Base-by-base conservation (phyloP, 2,797 vertebrate species). In the Setipinna tenuifilis region DNA sequence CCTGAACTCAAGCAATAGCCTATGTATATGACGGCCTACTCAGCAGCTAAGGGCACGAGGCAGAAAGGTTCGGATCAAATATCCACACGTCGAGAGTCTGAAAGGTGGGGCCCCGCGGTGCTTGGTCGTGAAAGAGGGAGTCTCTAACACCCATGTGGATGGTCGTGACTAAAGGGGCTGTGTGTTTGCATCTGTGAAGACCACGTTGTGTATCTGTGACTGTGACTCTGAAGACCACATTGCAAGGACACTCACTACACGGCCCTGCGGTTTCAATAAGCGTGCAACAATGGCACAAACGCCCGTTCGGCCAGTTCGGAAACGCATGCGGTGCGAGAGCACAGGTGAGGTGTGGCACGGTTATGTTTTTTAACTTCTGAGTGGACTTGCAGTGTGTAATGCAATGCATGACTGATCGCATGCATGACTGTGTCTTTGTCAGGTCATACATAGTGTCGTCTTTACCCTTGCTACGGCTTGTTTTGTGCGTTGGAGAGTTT, bases 321-420 rank as follows among this genome's bases (percentile, higher is more conserved):
- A 87, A 50, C 59, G 89, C 54, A 86, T 90, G 68, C 89, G 93
- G 14, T 91, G 82, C 11, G 89, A 92, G 48, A 94, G 93, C 87
- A 90, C 91, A 93, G 93, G 94, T 95, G 90, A 93, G 93, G 61
- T 48, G 44, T 19, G 35, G 25, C 85, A 78, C 28, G 50, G 50
- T 54, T 12, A 21, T 35, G 12, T 0, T 41, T 7, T 14, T 10
- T 0, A 87, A 87, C 88, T 85, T 90, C 85, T 78, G 35, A 78
- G 10, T 75, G 28, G 35, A 25, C 35, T 21, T 78, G 71, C 31
- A 6, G 7, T 78, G 35, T 35, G 9, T 78, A 65, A 59, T 58
- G 57, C 31, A 75, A 10, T 54, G 50, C 50, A 54, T 54, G 50
- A 54, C 9, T 41, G 31, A 44, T 78, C 31, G 17, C 4, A 21